Conservation (phyloP, 2,113 vertebrate species). For the Clinocottus analis region DNA sequence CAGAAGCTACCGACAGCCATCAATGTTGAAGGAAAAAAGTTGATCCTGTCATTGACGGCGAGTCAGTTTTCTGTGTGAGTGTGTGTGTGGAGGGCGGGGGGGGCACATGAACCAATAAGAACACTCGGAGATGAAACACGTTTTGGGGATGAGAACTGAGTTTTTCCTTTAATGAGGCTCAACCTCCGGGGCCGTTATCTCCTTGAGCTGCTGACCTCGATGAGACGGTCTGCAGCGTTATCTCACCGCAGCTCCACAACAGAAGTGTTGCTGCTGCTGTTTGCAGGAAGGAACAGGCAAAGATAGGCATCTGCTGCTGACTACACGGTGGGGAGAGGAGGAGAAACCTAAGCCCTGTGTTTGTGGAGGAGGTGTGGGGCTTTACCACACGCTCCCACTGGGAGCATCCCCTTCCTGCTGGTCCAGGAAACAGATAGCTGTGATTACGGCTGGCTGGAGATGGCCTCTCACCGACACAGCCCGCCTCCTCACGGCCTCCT, state of each 20-base stretch:
- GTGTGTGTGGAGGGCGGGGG: too few relatives aligned
- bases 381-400: constrained; percentile 64
- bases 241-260: constrained; percentile 58
- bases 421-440: constrained; percentile 76
- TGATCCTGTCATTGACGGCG: too few relatives aligned
- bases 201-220: not conserved
- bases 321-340: constrained; percentile 41
- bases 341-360: constrained; percentile 58
- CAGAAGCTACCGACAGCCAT: too few relatives aligned
- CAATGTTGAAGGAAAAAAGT: too few relatives aligned
- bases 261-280: constrained; percentile 63
- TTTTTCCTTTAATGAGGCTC: not conserved
- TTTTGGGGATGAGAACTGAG: not conserved
- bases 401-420: constrained; percentile 73
- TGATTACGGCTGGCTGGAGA: constrained; percentile 56
- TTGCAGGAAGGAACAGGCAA: constrained; percentile 49
- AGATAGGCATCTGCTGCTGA: constrained; percentile 73
- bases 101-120: too few relatives aligned
- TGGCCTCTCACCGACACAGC: not conserved
- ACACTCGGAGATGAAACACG: too few relatives aligned
- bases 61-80: too few relatives aligned
- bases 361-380: constrained; percentile 2
- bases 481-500: not conserved
- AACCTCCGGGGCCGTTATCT: too few relatives aligned
- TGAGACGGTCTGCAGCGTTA: constrained; percentile 41